Percentiles rank a stretch among this genome's conserved stretches.
phyloP scores from a whole-genome alignment of 2,113 vertebrate genomes.

The Leiothrix lutea region DNA sequence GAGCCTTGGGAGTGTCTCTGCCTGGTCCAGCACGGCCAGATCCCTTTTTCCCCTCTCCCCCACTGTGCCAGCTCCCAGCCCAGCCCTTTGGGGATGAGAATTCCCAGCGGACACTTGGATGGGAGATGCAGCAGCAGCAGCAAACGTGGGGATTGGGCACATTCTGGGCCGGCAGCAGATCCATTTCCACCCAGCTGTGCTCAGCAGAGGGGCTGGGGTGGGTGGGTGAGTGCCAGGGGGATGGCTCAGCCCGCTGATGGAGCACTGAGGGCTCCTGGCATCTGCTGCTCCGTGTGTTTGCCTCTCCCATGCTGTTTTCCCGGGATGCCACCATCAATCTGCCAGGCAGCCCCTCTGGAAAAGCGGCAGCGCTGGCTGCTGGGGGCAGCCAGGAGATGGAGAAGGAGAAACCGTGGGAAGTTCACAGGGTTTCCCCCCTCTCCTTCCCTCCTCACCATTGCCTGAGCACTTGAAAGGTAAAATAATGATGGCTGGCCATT shows the following conservation, averaged over 20 bases:
- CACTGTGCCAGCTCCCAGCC: fast-evolving
- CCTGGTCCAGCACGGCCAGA: fast-evolving
- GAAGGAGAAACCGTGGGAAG: not conserved
- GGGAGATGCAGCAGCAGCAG: no score
- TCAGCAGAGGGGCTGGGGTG: not conserved
- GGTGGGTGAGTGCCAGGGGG: fast-evolving
- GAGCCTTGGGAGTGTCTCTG: fast-evolving
- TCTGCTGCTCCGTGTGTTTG: not conserved
- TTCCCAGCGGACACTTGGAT: fast-evolving
- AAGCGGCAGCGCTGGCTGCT: fast-evolving
- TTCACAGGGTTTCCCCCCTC: not conserved
- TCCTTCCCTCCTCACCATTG: not conserved
- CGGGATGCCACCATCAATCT: not conserved
- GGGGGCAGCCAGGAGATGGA: not conserved
- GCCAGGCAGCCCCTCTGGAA: fast-evolving
- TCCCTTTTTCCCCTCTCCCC: not conserved
- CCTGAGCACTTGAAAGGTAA: constrained; percentile 30
- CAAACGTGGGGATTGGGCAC: not conserved
- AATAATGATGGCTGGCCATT: constrained; percentile 32
- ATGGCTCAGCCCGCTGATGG: not conserved
- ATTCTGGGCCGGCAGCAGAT: not conserved
- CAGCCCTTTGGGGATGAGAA: not conserved
- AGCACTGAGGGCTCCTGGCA: not conserved
- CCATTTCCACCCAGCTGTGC: not conserved
- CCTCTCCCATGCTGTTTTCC: not conserved